These are phyloP conservation scores for Phrynosoma blainvillii DNA, from an alignment of 2,113 vertebrate species.

Conservation along the genomic window DNA sequence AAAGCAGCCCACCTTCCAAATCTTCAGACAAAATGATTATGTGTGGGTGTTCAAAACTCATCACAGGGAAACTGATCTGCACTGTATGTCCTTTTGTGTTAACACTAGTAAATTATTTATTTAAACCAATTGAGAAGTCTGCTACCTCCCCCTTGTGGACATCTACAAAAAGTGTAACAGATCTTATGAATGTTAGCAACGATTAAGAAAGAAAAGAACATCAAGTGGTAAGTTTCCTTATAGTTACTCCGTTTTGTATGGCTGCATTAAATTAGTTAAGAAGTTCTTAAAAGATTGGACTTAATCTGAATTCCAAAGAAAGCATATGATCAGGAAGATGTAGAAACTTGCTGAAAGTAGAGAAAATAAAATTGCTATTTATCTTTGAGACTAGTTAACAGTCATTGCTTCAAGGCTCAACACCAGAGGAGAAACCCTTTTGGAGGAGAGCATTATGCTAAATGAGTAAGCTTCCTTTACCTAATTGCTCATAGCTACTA, in stretches of 20 bases:
- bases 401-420: background rate
- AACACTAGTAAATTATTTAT: background rate
- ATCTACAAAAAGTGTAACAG: background rate
- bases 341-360: too few relatives aligned
- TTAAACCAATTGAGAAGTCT: background rate
- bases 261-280: too few relatives aligned
- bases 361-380: too few relatives aligned
- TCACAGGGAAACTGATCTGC: background rate
- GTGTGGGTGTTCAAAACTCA: background rate
- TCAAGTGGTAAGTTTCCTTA: background rate
- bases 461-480: background rate
- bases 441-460: background rate
- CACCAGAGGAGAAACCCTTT: background rate
- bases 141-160: constrained; percentile 3
- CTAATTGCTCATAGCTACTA: background rate
- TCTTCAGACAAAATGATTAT: background rate
- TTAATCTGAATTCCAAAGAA: too few relatives aligned
- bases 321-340: too few relatives aligned
- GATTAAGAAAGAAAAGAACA: background rate
- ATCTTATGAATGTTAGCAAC: too few relatives aligned
- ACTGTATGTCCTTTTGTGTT: background rate
- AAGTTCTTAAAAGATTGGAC: too few relatives aligned
- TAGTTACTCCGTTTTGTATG: background rate
- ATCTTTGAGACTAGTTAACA: too few relatives aligned
- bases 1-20: background rate